Evolutionary conservation across 2,797 vertebrate species (phyloP).

Genomic region (Enteromius paludinosus): DNA sequence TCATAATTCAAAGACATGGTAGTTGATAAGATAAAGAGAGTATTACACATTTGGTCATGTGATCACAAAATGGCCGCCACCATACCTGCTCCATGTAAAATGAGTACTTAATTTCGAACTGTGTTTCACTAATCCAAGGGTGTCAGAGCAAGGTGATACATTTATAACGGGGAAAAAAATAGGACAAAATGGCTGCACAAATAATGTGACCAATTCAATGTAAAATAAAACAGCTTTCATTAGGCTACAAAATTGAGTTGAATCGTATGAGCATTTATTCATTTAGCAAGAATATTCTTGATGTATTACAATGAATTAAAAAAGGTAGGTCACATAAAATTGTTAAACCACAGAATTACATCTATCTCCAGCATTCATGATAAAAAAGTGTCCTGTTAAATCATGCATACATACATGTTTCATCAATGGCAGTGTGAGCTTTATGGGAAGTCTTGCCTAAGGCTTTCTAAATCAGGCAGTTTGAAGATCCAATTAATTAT

Average conservation of each 20-base stretch:
- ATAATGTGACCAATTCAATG: background rate
- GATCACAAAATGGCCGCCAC: background rate
- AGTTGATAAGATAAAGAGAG: background rate
- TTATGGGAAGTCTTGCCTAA: conserved; percentile 26
- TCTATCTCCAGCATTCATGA: background rate
- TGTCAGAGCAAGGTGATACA: background rate
- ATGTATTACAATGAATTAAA: background rate
- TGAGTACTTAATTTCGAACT: background rate
- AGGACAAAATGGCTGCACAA: background rate
- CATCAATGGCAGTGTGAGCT: conserved; percentile 20
- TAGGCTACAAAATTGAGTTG: background rate
- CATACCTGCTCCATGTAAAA: background rate
- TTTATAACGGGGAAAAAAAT: background rate
- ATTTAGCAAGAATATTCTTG: background rate
- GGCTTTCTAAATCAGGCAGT: conserved; percentile 44
- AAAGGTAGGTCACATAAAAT: background rate
- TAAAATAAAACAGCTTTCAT: background rate
- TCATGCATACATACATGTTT: background rate
- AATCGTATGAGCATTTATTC: background rate
- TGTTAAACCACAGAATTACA: background rate
- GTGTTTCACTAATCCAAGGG: background rate
- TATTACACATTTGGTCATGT: background rate
- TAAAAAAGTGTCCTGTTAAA: conserved; percentile 9
- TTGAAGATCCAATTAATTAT: conserved; percentile 50
- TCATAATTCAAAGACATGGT: background rate